Conservation (phyloP, 1,140 invertebrate species). For the Drosophila bocki region DNA sequence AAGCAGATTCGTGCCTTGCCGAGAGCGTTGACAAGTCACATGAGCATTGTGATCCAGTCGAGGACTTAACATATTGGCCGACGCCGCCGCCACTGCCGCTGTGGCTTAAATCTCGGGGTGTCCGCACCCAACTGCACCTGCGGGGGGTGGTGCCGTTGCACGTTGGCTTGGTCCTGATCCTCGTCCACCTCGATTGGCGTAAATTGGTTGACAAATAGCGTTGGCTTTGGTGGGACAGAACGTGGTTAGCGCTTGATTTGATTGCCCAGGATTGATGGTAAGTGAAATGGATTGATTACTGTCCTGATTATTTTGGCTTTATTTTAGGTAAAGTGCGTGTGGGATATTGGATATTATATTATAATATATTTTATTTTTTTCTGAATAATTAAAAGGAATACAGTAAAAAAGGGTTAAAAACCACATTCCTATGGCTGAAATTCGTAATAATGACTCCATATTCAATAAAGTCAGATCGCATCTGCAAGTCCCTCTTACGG, state of each 20-base stretch:
- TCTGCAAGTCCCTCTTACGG: background rate
- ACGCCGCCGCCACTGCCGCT: background rate
- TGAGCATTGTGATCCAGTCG: constrained; percentile 66
- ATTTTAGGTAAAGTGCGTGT: background rate
- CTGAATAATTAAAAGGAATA: no score
- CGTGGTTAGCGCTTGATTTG: background rate
- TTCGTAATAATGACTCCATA: constrained; percentile 4
- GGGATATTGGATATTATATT: no score
- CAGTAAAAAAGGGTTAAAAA: no score
- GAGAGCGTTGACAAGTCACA: constrained; percentile 75
- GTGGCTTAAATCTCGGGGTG: constrained; percentile 7
- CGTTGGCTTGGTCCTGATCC: constrained; percentile 5
- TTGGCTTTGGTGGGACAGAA: constrained; percentile 9
- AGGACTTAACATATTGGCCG: constrained; percentile 59
- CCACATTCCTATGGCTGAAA: background rate
- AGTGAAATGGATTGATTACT: background rate
- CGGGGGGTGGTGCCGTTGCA: constrained; percentile 12
- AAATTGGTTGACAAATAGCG: constrained; percentile 50
- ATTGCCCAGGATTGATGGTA: constrained; percentile 3
- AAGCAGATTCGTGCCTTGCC: constrained; percentile 66
- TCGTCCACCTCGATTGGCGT: constrained; percentile 14
- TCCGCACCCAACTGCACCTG: constrained; percentile 9
- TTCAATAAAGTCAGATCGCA: constrained; percentile 9
- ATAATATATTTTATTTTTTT: no score
- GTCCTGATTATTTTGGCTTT: background rate